Conservation (phyloP, 2,888 invertebrate genomes). For the Ecliptopera silaceata region DNA sequence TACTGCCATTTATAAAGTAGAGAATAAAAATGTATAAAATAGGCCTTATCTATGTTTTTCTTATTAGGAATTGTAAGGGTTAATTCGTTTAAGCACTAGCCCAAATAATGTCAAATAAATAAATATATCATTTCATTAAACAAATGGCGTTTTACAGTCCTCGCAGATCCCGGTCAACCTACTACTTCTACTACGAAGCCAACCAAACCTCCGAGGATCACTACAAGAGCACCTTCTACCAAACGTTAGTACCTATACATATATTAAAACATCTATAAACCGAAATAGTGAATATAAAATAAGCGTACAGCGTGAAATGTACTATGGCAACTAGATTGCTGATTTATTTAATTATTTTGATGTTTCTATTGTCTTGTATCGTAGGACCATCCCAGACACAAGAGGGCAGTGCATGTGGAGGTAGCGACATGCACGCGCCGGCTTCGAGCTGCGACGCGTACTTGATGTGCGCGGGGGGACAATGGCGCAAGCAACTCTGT, state of each 20-base stretch:
- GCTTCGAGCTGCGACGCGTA: conserved; percentile 88
- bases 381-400: conserved; percentile 39
- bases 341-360: no score
- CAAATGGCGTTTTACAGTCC: conserved; percentile 21
- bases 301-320: no score
- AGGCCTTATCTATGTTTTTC: no score
- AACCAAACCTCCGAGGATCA: conserved; percentile 48
- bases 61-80: no score
- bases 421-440: conserved; percentile 76
- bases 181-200: conserved; percentile 59
- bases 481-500: conserved; percentile 87
- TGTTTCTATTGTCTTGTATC: no score
- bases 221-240: conserved; percentile 51
- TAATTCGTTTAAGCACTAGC: no score
- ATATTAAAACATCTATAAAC: no score
- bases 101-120: no score
- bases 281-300: no score
- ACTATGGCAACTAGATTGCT: no score
- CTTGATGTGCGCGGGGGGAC: conserved; percentile 88
- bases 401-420: conserved; percentile 52
- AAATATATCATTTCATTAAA: neutral
- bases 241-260: conserved; percentile 39
- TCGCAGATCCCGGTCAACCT: conserved; percentile 38
- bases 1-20: no score
- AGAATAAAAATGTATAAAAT: no score